A percentile compares a stretch with the other conserved stretches of the same genome.
phyloP scores from a whole-genome alignment of 2,797 vertebrate genomes.

The Rhinella marina region DNA sequence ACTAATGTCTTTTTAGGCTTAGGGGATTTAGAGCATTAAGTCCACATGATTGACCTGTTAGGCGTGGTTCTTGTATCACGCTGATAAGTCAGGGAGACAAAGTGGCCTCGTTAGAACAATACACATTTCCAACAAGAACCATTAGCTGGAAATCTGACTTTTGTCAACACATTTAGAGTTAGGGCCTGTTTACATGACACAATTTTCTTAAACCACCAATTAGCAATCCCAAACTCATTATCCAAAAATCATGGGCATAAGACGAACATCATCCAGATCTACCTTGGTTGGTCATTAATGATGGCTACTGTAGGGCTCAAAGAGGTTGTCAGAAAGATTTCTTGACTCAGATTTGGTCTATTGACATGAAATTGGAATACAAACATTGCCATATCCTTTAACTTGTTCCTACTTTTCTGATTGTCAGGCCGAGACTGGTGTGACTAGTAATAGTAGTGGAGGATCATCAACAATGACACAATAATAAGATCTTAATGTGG shows the following conservation, averaged over 20 bases:
- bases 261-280: neutral
- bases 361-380: too few relatives aligned
- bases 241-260: neutral
- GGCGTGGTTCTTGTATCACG: slow-evolving; percentile 24
- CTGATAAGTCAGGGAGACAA: slow-evolving; percentile 41
- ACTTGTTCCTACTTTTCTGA: too few relatives aligned
- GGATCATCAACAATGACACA: too few relatives aligned
- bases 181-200: neutral
- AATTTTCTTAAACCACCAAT: neutral
- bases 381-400: too few relatives aligned
- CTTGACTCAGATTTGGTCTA: too few relatives aligned
- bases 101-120: slow-evolving; percentile 46
- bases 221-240: neutral
- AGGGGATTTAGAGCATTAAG: slow-evolving; percentile 29
- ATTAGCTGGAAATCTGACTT: slow-evolving; percentile 11
- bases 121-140: slow-evolving; percentile 21
- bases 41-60: slow-evolving; percentile 35
- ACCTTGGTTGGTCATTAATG: neutral
- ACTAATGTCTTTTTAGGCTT: slow-evolving; percentile 46
- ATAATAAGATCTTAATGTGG: too few relatives aligned
- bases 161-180: neutral
- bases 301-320: neutral
- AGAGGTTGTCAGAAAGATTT: too few relatives aligned
- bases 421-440: too few relatives aligned
- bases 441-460: too few relatives aligned